Conservation (phyloP, 1,140 invertebrate species). For the honey bee (Apis mellifera) region Amel_HAv3.1 CM009932.2:11927001-11927500, state of each 20-base stretch:
- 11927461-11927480: too few relatives aligned
- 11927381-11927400: too few relatives aligned
- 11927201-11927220: not conserved
- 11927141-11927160: conserved; percentile 21
- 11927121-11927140: conserved; percentile 13
- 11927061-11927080: conserved; percentile 25
- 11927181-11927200: conserved; percentile 2
- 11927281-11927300: conserved; percentile 6
- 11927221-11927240: conserved; percentile 29
- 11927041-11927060: conserved; percentile 14
- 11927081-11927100: not conserved
- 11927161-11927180: conserved; percentile 19
- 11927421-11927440: too few relatives aligned
- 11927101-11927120: not conserved
- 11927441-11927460: too few relatives aligned
- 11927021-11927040: not conserved
- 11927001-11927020: not conserved
- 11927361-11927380: not conserved
- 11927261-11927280: conserved; percentile 23
- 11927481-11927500: too few relatives aligned
- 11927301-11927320: not conserved
- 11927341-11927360: conserved; percentile 1
- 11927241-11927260: conserved; percentile 27
- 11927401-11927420: too few relatives aligned
- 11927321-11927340: not conserved